A percentile compares a stretch with the other conserved stretches of the same genome.
Conservation (phyloP, 64 coral and sea anemone genomes). For the Astreopora myriophthalma region DNA sequence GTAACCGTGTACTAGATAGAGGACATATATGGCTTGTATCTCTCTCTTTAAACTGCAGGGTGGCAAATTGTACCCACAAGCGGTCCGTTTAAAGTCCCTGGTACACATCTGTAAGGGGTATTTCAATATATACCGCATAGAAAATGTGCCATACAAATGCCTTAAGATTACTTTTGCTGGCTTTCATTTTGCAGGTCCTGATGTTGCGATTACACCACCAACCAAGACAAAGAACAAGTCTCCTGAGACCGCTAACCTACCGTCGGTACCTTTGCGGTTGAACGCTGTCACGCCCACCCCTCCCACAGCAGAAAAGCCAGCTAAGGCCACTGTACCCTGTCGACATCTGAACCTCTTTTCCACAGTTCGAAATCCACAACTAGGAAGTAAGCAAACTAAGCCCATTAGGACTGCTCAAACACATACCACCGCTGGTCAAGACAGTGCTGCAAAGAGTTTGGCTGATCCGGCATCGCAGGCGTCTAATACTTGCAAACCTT, state of each 20-base stretch:
- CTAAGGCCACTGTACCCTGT: background rate
- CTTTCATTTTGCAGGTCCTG: background rate
- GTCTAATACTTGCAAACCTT: background rate
- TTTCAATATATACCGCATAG: background rate
- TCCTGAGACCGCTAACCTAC: background rate
- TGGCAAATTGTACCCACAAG: too few relatives aligned
- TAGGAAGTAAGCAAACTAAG: background rate
- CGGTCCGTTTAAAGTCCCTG: too few relatives aligned
- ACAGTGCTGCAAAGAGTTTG: background rate
- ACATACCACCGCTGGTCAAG: background rate
- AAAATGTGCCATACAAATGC: too few relatives aligned
- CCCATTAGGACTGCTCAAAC: background rate
- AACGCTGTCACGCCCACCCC: background rate
- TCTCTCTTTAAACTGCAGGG: too few relatives aligned
- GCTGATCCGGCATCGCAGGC: background rate
- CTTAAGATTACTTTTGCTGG: background rate
- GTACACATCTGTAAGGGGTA: background rate
- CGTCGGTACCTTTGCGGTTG: background rate
- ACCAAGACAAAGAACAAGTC: slow-evolving; percentile 1
- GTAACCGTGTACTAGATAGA: too few relatives aligned
- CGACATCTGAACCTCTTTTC: background rate
- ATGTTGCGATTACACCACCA: background rate
- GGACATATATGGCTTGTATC: too few relatives aligned
- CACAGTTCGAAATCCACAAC: background rate
- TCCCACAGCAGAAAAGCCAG: background rate